These are phyloP conservation scores for Cryptoprocta ferox DNA, from an alignment of 2,797 vertebrate species.

Conservation along the genomic window DNA sequence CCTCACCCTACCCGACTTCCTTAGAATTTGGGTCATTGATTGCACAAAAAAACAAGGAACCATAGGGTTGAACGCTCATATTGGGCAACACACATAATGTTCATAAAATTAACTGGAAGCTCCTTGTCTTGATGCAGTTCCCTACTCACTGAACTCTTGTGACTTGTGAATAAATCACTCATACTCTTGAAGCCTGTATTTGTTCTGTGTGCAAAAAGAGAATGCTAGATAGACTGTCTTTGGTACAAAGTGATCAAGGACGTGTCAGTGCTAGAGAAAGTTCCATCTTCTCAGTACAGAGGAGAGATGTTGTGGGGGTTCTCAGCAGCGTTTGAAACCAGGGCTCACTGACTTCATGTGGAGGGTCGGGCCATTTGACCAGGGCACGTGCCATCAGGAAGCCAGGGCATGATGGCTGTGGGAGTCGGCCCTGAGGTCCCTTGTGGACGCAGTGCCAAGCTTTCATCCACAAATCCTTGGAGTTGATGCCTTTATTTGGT, in stretches of 20 bases:
- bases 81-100: slow-evolving; percentile 67
- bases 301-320: neutral
- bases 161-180: slow-evolving; percentile 70
- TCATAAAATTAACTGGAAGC: slow-evolving; percentile 79
- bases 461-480: neutral
- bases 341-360: neutral
- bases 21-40: slow-evolving; percentile 71
- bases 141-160: slow-evolving; percentile 69
- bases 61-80: slow-evolving; percentile 26
- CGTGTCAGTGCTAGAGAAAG: neutral
- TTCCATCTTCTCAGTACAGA: neutral
- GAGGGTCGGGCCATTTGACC: neutral
- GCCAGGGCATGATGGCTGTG: neutral
- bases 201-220: neutral
- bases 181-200: slow-evolving; percentile 11
- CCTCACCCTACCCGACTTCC: slow-evolving; percentile 59
- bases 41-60: slow-evolving; percentile 77
- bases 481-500: neutral
- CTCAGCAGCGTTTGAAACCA: neutral
- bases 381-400: rapidly evolving
- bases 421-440: too few species aligned
- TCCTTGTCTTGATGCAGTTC: slow-evolving; percentile 56
- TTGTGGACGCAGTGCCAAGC: neutral
- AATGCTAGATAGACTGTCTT: rapidly evolving
- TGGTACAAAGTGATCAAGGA: neutral